A percentile compares a stretch with the other conserved stretches of the same genome.
Evolutionary conservation across 2,888 invertebrate genomes (phyloP).

Genomic region (Pyrochroa serraticornis): DNA sequence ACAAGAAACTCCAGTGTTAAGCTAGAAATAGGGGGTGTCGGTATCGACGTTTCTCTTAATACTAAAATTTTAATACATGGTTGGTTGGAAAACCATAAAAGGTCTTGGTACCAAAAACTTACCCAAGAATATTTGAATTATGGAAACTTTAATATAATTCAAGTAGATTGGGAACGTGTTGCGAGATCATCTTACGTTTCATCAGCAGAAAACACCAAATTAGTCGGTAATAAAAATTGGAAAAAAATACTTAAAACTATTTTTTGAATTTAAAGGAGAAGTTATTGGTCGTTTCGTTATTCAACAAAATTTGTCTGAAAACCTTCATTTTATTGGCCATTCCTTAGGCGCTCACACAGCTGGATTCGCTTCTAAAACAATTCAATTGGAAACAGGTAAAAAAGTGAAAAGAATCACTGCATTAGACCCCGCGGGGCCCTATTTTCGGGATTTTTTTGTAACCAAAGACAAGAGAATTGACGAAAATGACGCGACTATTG

Average conservation of each 20-base stretch:
- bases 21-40: not conserved
- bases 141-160: conserved; percentile 59
- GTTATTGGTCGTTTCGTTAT: conserved; percentile 44
- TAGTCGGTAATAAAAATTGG: conserved; percentile 37
- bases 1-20: not conserved
- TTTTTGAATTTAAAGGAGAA: conserved; percentile 27
- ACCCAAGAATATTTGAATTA: conserved; percentile 55
- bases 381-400: conserved; percentile 33
- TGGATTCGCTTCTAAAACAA: conserved; percentile 45
- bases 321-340: conserved; percentile 50
- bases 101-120: conserved; percentile 49
- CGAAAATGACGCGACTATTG: conserved; percentile 63
- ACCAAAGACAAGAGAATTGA: conserved; percentile 59
- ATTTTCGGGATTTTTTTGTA: conserved; percentile 20
- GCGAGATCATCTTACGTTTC: conserved; percentile 47
- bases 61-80: conserved; percentile 60
- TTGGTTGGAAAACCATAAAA: conserved; percentile 55
- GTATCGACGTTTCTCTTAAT: conserved; percentile 22
- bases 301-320: conserved; percentile 30
- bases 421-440: conserved; percentile 62
- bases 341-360: conserved; percentile 52
- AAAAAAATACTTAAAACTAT: not conserved
- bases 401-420: conserved; percentile 58
- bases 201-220: conserved; percentile 42
- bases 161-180: conserved; percentile 59